Evolutionary conservation across 2,113 vertebrate genomes (phyloP).

Genomic region (Lates calcarifer): DNA sequence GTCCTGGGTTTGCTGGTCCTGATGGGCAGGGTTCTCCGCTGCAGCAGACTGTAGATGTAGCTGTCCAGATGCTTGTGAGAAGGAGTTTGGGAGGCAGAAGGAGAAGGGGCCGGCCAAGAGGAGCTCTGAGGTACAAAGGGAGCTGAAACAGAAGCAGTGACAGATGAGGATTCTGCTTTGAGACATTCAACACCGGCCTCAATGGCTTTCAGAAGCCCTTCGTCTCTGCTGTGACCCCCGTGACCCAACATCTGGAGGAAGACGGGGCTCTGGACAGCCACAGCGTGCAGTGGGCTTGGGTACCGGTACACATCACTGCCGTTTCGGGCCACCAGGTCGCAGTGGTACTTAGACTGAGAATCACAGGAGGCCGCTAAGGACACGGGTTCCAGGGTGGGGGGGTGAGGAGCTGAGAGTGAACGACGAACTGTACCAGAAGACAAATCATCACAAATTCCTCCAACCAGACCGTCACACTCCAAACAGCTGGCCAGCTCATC

Average conservation of each 20-base stretch:
- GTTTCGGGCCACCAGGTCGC: slow-evolving; percentile 90
- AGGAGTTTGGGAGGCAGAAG: slow-evolving; percentile 57
- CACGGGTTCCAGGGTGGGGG: slow-evolving; percentile 83
- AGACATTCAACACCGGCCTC: slow-evolving; percentile 59
- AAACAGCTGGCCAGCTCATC: slow-evolving; percentile 89
- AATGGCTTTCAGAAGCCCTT: slow-evolving; percentile 51
- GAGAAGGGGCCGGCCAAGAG: slow-evolving; percentile 75
- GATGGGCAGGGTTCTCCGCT: slow-evolving; percentile 88
- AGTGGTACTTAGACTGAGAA: slow-evolving; percentile 89
- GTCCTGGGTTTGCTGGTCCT: slow-evolving; percentile 93
- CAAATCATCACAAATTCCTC: slow-evolving; percentile 84
- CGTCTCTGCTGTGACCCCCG: slow-evolving; percentile 80
- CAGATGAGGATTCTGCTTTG: background rate
- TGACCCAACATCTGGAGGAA: slow-evolving; percentile 86
- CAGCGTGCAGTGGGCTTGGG: slow-evolving; percentile 92
- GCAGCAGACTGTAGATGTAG: slow-evolving; percentile 93
- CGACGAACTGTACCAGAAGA: slow-evolving; percentile 74
- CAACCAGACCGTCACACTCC: slow-evolving; percentile 82
- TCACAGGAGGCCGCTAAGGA: slow-evolving; percentile 69
- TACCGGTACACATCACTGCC: slow-evolving; percentile 91
- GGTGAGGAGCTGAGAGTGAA: slow-evolving; percentile 87
- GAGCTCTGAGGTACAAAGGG: slow-evolving; percentile 74
- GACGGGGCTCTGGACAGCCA: slow-evolving; percentile 91
- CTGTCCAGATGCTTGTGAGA: slow-evolving; percentile 88
- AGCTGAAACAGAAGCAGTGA: slow-evolving; percentile 43